Evolutionary conservation across 2,888 invertebrate genomes (phyloP), one percentile per base, ranked within the genome.

Genomic region (Pemphredon lugubris): DNA sequence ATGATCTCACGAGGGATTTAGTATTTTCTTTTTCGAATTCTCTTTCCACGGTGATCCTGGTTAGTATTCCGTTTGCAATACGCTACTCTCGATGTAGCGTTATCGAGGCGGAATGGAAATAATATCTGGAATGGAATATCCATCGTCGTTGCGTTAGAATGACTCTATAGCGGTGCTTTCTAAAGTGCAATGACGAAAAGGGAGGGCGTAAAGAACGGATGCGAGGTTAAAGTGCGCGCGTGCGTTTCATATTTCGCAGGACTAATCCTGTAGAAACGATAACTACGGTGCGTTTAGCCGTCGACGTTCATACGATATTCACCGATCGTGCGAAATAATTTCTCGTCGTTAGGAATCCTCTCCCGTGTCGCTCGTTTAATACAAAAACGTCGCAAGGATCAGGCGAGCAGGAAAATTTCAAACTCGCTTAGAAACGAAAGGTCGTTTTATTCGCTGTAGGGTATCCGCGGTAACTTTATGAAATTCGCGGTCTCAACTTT

Each of bases 21-120:
- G 57, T 51, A 47, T 59, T 69, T 48, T 44, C 59, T 44, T 37
- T 40, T 26, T 9, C 14, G 44, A 13, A 11, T 16, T 9, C 2
- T 20, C 7, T n/a, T 47, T 20, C 34, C 20, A 11, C 34, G 21
- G 40, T 32, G 34, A 18, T 21, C 42, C 69, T 54, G 48, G 59
- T 59, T 69, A 59, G 48, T 69, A 69, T 66, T 59, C 59, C 48
- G 37, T 18, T 16, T 37, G 26, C 40, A 37, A 53, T 26, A 16
- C 30, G 63, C 20, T n/a, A 21, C 51, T 23, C 40, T 13, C 48
- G n/a, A 34, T 34, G 26, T 48, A 11, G 23, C 14, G 37, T 26
- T 13, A 30, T n/a, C 39, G 30, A 34, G 34, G n/a, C n/a, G 58
- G 66, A 30, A 30, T 40, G 34, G 58, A 59, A 59, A 58, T n/a